Base-by-base conservation (phyloP, 2,888 invertebrate genomes). In the Dolichomitus sp. region DNA sequence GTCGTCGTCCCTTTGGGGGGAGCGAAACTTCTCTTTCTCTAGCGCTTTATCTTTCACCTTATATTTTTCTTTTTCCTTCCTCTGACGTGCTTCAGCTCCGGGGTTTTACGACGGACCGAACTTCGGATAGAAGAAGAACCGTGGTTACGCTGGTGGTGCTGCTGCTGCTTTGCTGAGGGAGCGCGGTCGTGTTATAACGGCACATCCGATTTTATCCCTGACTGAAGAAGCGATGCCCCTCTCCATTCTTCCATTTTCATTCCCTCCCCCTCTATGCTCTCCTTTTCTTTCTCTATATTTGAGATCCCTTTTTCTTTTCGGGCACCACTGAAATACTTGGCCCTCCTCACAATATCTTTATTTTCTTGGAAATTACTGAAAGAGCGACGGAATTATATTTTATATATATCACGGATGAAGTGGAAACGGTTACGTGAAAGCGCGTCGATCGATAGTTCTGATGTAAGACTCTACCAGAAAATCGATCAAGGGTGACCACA, bases 21-120 rank as follows among this genome's bases (percentile, higher is more conserved):
- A 81, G 54, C 63, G 42, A 74, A 81, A 81, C 73, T 81, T 78
- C 17, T 61, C 42, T 81, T 57, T 76, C 65, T 59, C 75, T 61
- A 45, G 68, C 48, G 17, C 69, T 78, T 79, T 65, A 73, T 82
- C 50, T 65, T 75, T 69, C 69, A 70, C 70, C 78, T 78, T 70
- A 52, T 65, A 75, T 81, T 77, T 73, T 81, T 73, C 54, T 78
- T 74, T 77, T 57, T 70, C 59, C 23, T 40, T 73, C 52, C n/a
- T 42, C 48, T 37, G 52, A 65, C 48, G 33, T 61, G 33, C 48
- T 48, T 30, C 59, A n/a, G 11, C 11, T 19, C 50, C 45, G 33
- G 74, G 82, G 70, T 82, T 82, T 82, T 82, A 82, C 82, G 82
- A 78, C 74, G 74, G 74, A 74, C 63, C 69, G 65, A 82, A 82